Evolutionary conservation across 2,888 invertebrate genomes (phyloP).

Genomic region (Stenichneumon culpator): DNA sequence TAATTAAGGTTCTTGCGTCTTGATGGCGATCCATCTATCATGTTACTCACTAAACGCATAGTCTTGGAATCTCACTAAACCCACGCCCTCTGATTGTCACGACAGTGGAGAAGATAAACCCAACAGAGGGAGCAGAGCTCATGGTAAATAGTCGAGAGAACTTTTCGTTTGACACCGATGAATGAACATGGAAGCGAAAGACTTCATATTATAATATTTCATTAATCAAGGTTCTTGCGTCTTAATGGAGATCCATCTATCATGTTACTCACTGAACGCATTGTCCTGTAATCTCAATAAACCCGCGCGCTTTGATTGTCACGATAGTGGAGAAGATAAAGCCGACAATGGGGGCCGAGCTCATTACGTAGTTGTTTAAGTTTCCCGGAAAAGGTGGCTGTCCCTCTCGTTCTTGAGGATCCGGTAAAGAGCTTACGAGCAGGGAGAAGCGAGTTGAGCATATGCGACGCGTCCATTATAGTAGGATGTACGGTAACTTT

Average conservation of each 20-base stretch:
- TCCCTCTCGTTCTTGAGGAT: slow-evolving; percentile 31
- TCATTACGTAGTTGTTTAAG: slow-evolving; percentile 63
- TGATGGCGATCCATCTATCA: no score
- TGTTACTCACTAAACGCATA: no score
- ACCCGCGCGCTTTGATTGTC: slow-evolving; percentile 10
- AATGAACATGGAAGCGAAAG: background rate
- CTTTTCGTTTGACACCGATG: background rate
- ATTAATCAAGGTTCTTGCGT: background rate
- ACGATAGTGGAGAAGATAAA: slow-evolving; percentile 15
- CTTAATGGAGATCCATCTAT: background rate
- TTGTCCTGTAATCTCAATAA: background rate
- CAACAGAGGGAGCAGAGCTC: slow-evolving; percentile 36
- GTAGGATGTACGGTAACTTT: slow-evolving; percentile 56
- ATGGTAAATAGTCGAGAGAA: no score
- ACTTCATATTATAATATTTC: background rate
- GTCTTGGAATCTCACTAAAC: no score
- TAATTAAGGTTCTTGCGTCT: background rate
- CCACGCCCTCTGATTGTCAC: no score
- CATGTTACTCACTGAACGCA: background rate
- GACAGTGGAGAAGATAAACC: slow-evolving; percentile 20
- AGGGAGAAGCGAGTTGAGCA: slow-evolving; percentile 44
- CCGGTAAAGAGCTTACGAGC: slow-evolving; percentile 26
- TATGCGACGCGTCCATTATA: slow-evolving; percentile 50
- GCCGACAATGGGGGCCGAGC: slow-evolving; percentile 29
- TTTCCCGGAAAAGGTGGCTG: slow-evolving; percentile 49